Evolutionary conservation across 2,888 invertebrate species (phyloP), one percentile per base, ranked within the genome.

Genomic region (Rutpela maculata): DNA sequence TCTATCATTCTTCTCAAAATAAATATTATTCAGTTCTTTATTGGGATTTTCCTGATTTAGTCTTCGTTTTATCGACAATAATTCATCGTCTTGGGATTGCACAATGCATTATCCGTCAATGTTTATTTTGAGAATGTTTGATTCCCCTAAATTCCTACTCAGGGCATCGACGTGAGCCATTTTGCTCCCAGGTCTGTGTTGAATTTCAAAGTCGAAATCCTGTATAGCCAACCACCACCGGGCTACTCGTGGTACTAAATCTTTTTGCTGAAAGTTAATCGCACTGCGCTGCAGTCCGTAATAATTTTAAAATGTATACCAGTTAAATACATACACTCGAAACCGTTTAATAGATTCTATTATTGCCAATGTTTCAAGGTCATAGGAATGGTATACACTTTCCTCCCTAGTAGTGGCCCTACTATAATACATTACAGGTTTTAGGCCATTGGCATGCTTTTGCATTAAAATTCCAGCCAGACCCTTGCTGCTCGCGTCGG

Each of bases 331-430:
- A 74, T 83, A 83, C 15, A 69, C 35, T 17, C 80, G 67, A 66
- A 76, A 83, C 19, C 75, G 74, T 72, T 77, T 74, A 7, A 82
- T 65, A 0, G 82, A 77, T 65, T 78, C 83, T 0, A 87, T 83
- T 0, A 89, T 81, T 0, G 88, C 87, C 15, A 89, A 76, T 0
- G 35, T 31, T 35, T 62, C 26, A 1, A 62, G 10, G 3, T 62
- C 62, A 31, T 62, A 31, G 1, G 83, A 83, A 57, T 85, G 84
- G 55, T 81, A 81, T 50, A 74, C 12, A 43, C 59, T 62, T 73
- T 80, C 74, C 17, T 68, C 68, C 6, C 12, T 26, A 3, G 65
- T 78, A 11, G 79, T 82, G 22, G 56, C 35, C 38, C 78, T 43
- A 63, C 81, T 81, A 56, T 67, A 79, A 62, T 72, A 81, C n/a